phyloP scores from a whole-genome alignment of 2,797 vertebrate species.

The Coregonus suidteri region DNA sequence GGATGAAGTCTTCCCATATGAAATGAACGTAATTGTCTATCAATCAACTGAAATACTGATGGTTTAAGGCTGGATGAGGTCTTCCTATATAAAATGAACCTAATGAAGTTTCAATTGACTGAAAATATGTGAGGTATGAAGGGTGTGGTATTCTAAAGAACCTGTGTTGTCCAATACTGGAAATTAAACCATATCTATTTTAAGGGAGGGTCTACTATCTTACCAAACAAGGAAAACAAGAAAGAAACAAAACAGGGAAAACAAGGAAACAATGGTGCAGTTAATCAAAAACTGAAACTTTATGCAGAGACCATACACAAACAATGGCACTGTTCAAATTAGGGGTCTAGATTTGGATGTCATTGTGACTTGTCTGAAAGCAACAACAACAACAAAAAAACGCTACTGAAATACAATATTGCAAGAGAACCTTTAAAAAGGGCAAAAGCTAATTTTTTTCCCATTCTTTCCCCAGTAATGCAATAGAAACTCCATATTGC shows the following conservation, averaged over 20 bases:
- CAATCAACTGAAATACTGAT: constrained; percentile 17
- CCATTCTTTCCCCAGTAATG: neutral
- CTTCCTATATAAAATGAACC: neutral
- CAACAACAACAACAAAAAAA: neutral
- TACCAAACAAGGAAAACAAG: neutral
- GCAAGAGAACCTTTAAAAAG: neutral
- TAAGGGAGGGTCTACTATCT: neutral
- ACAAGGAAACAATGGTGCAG: neutral
- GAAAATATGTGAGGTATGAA: neutral
- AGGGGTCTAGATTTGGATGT: neutral
- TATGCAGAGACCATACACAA: constrained; percentile 2
- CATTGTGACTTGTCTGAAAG: neutral
- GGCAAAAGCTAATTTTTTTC: neutral
- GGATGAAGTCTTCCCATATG: neutral
- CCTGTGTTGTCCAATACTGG: neutral
- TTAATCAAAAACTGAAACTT: neutral
- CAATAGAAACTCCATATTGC: neutral
- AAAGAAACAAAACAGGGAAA: neutral
- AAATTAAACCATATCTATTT: neutral
- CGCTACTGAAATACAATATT: neutral
- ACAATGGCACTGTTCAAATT: neutral
- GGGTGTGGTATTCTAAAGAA: neutral
- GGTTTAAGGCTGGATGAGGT: neutral
- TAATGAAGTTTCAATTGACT: neutral
- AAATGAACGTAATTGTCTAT: neutral